These are phyloP conservation scores for Sphecodes monilicornis DNA, from an alignment of 2,888 invertebrate genomes.

Conservation along the genomic window DNA sequence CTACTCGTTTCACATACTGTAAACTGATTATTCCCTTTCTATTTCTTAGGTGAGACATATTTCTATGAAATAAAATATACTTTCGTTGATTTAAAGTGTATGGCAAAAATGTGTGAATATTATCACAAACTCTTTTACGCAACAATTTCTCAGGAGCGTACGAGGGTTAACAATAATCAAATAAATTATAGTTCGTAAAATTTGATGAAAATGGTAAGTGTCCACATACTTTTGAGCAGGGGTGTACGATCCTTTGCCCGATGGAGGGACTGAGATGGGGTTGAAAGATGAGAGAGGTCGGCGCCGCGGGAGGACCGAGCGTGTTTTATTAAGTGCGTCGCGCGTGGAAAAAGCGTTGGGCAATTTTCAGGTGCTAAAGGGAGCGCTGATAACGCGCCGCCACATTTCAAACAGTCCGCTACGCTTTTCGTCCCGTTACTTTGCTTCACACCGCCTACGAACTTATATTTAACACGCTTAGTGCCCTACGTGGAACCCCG, in stretches of 20 bases:
- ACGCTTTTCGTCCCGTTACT: conserved; percentile 74
- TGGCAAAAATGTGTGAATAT: background rate
- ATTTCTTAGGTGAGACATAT: no score
- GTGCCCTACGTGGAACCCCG: background rate
- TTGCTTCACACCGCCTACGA: conserved; percentile 43
- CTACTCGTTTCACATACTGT: no score
- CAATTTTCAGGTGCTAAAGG: conserved; percentile 83
- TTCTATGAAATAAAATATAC: background rate
- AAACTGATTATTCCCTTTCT: no score
- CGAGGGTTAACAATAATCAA: background rate
- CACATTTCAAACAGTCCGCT: conserved; percentile 76
- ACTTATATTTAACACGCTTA: conserved; percentile 43
- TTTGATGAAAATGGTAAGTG: background rate
- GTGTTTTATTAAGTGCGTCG: conserved; percentile 84
- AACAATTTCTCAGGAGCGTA: background rate
- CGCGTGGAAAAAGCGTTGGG: conserved; percentile 79
- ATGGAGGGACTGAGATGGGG: conserved; percentile 54
- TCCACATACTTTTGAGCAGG: background rate
- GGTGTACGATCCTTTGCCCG: conserved; percentile 27
- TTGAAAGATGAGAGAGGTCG: conserved; percentile 61
- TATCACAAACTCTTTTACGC: background rate
- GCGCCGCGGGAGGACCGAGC: conserved; percentile 73
- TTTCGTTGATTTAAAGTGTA: background rate
- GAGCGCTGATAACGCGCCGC: conserved; percentile 78
- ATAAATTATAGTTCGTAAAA: background rate